Percentiles rank a stretch among this genome's conserved stretches.
Conservation (phyloP, 35 echinoderm and acorn worm genomes). For the Strongylocentrotus purpuratus region DNA sequence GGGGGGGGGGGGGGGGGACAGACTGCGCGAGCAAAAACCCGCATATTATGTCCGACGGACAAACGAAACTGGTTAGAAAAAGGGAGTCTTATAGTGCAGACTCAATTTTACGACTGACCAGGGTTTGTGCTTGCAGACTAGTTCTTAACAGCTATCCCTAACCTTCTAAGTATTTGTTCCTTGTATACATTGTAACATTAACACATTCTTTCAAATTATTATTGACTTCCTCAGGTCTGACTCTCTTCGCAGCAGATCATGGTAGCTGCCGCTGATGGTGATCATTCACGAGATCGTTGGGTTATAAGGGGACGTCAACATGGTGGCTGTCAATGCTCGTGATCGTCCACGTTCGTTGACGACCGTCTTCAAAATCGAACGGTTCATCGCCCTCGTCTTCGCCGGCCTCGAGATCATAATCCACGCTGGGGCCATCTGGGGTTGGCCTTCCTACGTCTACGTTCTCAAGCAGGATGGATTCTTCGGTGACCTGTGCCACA, state of each 20-base stretch:
- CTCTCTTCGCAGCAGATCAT: neutral
- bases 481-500: slow-evolving; percentile 1
- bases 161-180: too few species aligned
- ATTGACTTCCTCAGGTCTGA: too few species aligned
- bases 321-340: neutral
- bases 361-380: neutral
- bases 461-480: slow-evolving; percentile 32
- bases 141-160: too few species aligned
- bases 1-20: too few species aligned
- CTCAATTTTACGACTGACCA: too few species aligned
- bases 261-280: neutral
- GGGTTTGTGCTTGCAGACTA: too few species aligned
- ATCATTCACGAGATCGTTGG: neutral
- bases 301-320: neutral
- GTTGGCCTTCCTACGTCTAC: slow-evolving; percentile 41
- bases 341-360: neutral
- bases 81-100: too few species aligned
- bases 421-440: slow-evolving; percentile 24
- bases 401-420: slow-evolving; percentile 14
- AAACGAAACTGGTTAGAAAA: too few species aligned
- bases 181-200: too few species aligned
- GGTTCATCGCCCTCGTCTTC: neutral
- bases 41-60: too few species aligned
- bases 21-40: too few species aligned
- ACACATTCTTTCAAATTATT: too few species aligned